A percentile compares a stretch with the other conserved stretches of the same genome.
phyloP scores from a whole-genome alignment of 1,140 invertebrate genomes.

The Zaprionus gabonicus region DNA sequence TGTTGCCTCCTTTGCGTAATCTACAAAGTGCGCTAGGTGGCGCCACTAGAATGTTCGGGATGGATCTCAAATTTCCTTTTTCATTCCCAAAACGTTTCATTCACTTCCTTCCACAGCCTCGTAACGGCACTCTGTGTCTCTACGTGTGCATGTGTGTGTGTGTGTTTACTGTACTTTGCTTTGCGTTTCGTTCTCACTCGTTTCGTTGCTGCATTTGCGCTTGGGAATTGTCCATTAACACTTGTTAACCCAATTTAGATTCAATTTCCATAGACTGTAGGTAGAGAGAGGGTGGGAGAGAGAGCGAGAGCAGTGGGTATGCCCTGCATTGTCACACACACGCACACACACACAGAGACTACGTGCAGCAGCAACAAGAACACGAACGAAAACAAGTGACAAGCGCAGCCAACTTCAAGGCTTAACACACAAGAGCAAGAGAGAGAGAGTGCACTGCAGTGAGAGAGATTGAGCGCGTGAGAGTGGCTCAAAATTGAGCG shows the following conservation, averaged over 20 bases:
- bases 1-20: constrained; percentile 50
- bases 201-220: constrained; percentile 22
- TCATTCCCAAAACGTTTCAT: not conserved
- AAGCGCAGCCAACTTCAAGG: constrained; percentile 74
- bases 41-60: constrained; percentile 16
- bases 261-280: constrained; percentile 74
- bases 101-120: not conserved
- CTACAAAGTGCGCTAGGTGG: constrained; percentile 41
- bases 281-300: constrained; percentile 8
- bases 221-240: constrained; percentile 76
- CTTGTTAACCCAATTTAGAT: constrained; percentile 82
- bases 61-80: constrained; percentile 6
- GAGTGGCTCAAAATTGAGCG: not conserved
- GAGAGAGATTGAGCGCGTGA: not conserved
- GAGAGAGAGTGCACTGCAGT: not conserved
- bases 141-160: not conserved
- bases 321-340: constrained; percentile 66
- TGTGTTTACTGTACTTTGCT: constrained; percentile 62
- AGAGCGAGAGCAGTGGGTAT: constrained; percentile 30
- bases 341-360: constrained; percentile 15
- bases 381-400: constrained; percentile 46
- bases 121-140: constrained; percentile 14
- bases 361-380: constrained; percentile 42
- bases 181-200: constrained; percentile 1
- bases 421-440: constrained; percentile 40